Evolutionary conservation across 23 tunicate species (phyloP), one percentile per base, ranked within the genome.

Genomic region (Pegea sp.): DNA sequence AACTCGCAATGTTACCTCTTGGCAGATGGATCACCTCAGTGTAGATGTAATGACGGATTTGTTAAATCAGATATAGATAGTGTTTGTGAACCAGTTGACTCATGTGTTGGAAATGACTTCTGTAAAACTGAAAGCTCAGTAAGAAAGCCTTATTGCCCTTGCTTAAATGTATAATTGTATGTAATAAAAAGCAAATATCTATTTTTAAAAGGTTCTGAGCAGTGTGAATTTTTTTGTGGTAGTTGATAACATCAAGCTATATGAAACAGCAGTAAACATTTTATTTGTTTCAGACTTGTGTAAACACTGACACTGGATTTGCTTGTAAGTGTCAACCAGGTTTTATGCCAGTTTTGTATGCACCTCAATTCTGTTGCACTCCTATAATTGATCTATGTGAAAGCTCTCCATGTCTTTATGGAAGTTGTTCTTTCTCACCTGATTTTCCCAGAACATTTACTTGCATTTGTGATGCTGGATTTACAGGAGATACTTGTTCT

Each of bases 41-140:
- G 66, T 44, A 46, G 57, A 44, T 61, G 66, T 30, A 44, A 44
- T 8, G n/a, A 44, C 3, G 66, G 66, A 24, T 61, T 22, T 30
- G 31, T 8, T 11, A 16, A 38, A 38, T 38, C 46, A 11, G 46
- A 38, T 8, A 16, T 38, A 8, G 13, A 11, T 16, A 16, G 46
- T 11, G 11, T 38, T 11, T 38, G 46, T 16, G 46, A 8, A 11
- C 13, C 11, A 38, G 13, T 8, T 8, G 46, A 38, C 46, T 11
- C 13, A 16, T 38, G 46, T 16, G 46, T 38, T 38, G 46, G 13
- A 11, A 38, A 38, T 16, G 16, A 16, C 46, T 38, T 38, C 46
- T 38, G 46, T 16, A 16, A 38, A 11, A 16, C 11, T 11, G 11
- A 11, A 8, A 8, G 13, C 11, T 38, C 46, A 11, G n/a, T n/a